Base-by-base conservation (phyloP, 2,888 invertebrate species). In the Apotomis betuletana region DNA sequence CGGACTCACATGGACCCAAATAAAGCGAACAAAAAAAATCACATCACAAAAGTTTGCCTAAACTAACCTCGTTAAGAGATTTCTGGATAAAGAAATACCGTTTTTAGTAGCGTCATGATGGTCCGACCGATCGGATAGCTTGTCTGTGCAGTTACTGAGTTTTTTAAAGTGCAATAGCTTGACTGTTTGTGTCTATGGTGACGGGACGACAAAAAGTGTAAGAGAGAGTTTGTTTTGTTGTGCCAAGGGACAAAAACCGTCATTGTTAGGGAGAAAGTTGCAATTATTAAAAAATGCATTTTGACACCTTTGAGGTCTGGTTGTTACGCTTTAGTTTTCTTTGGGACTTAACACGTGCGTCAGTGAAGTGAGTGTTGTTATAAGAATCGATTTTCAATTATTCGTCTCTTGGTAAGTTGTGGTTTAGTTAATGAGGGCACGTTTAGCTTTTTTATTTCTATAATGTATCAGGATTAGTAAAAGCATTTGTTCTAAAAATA, bases 61-160 rank as follows among this genome's bases (percentile, higher is more conserved):
- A 91, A 90, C 93, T 92, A 91, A 92, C 90, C 90, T 93, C 91
- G 91, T 93, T 93, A 92, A 88, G 85, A 92, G 92, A 93, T 93
- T 90, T 89, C 89, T 90, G 91, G 91, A 91, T 92, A 92, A 92
- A 91, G 86, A 90, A 91, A 90, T 90, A 90, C 90, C 88, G 90
- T 91, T 92, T 92, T 92, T 93, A 93, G 93, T 93, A 91, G 89
- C 88, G 87, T 90, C 88, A 91, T 89, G 92, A 90, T 89, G 89
- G 91, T 87, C 91, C 88, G 83, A 86, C 85, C 85, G 91, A 87
- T 90, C 91, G 92, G 92, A 91, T 90, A 91, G 90, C 87, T 90
- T 86, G 85, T 84, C 83, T 81, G 85, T 84, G 83, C 84, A 78
- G 80, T 83, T 79, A 90, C 87, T 88, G 84, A 83, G 75, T 74